These are phyloP conservation scores for Allygus modestus DNA, from an alignment of 2,888 invertebrate species.

Conservation along the genomic window DNA sequence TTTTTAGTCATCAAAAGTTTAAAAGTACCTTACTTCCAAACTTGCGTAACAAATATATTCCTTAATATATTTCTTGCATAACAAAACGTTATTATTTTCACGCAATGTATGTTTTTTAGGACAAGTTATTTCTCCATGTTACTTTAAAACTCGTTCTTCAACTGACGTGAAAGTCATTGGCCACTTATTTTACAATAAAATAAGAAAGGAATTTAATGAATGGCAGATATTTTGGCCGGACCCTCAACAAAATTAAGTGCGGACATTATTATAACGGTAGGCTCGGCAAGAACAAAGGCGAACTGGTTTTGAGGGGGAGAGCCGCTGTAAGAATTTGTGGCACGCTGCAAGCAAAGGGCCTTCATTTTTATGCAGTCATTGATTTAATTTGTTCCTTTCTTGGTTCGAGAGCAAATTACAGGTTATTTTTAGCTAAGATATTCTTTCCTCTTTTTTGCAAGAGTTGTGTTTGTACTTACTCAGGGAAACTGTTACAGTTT, in stretches of 20 bases:
- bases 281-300: slow-evolving; percentile 17
- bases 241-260: slow-evolving; percentile 8
- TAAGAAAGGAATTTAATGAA: slow-evolving; percentile 35
- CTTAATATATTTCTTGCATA: no score
- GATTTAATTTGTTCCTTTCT: slow-evolving; percentile 3
- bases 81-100: no score
- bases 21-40: no score
- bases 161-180: background rate
- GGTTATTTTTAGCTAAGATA: background rate
- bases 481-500: no score
- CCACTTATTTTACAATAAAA: slow-evolving; percentile 31
- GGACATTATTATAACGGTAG: slow-evolving; percentile 32
- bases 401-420: background rate
- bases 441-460: background rate
- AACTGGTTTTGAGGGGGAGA: slow-evolving; percentile 20
- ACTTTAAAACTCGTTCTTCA: background rate
- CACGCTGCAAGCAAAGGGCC: slow-evolving; percentile 7
- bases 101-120: no score
- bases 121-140: background rate
- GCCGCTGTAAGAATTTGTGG: slow-evolving; percentile 28
- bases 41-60: no score
- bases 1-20: no score
- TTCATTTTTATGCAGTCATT: background rate
- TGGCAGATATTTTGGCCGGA: slow-evolving; percentile 17
- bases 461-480: no score